Evolutionary conservation across 2,888 invertebrate species (phyloP), one percentile per base, ranked within the genome.

Genomic region (Seira sanloemensis): DNA sequence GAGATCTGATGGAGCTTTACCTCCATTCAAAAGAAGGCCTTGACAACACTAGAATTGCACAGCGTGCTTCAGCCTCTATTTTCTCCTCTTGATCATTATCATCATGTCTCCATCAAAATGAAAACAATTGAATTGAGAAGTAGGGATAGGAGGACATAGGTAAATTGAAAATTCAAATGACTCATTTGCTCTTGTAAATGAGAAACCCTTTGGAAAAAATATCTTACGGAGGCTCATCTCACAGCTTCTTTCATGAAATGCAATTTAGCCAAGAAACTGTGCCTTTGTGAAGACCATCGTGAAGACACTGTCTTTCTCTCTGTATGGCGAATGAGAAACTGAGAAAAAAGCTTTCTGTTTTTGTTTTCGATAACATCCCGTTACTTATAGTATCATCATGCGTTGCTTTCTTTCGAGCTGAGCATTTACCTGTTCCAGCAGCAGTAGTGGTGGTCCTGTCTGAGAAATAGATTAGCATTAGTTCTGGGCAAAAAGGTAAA

Each of bases 91-190:
- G 21, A 62, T 62, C 21, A 62, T 62, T 62, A 62, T 9, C n/a
- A 12, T 2, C 21, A 62, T 21, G 62, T 9, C 19, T 21, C n/a
- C 21, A 62, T 37, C 12, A 18, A 50, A 12, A 50, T 50, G 50
- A 62, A 62, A 62, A 62, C 62, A 62, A 62, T 62, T 62, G 62
- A 62, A 62, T 62, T 62, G 16, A 50, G n/a, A n/a, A n/a, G n/a
- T n/a, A n/a, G 62, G 62, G 62, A 4, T 21, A 9, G 62, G 4
- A 21, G 21, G 1, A 50, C 50, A 16, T 12, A 50, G 16, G 16
- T 21, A 62, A 23, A 62, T 62, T 62, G 62, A 19, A 62, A 62
- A 21, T 62, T 62, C 12, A 16, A 62, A 62, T 21, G 21, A 62
- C 62, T 62, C 62, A 2, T 62, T 62, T 62, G 9, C 21, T n/a